Conservation (phyloP, 2,888 invertebrate species). For the Drosophila anomalata region DNA sequence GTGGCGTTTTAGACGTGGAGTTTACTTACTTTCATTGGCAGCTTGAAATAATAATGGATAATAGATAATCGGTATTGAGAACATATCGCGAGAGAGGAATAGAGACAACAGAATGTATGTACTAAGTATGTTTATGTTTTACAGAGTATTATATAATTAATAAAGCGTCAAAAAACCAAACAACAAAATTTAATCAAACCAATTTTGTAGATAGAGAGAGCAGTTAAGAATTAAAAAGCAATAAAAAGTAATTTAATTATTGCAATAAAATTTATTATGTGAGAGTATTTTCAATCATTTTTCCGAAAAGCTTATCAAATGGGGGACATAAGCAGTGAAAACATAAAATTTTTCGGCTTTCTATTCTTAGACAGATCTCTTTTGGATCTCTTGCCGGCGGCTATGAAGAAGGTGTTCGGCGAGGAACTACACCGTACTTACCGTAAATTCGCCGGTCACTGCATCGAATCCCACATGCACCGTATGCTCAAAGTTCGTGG, state of each 20-base stretch:
- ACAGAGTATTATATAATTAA: constrained; percentile 10
- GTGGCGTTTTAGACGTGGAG: constrained; percentile 60
- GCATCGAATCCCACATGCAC: constrained; percentile 99
- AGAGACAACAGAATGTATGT: constrained; percentile 55
- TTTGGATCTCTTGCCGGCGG: not conserved
- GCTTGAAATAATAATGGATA: constrained; percentile 91
- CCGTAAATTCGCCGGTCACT: constrained; percentile 99
- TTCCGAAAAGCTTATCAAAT: constrained; percentile 29
- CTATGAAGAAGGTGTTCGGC: constrained; percentile 11
- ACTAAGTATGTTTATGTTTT: constrained; percentile 21
- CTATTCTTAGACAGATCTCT: constrained; percentile 29
- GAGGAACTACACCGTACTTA: constrained; percentile 85
- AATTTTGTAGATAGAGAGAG: too few species aligned
- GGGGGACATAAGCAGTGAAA: constrained; percentile 20
- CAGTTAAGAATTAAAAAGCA: too few species aligned
- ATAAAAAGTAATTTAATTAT: too few species aligned
- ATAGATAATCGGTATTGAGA: constrained; percentile 66
- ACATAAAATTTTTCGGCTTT: constrained; percentile 20
- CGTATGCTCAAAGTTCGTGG: constrained; percentile 99
- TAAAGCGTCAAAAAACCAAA: too few species aligned
- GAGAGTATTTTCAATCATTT: constrained; percentile 9
- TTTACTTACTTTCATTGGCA: constrained; percentile 98
- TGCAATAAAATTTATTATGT: too few species aligned
- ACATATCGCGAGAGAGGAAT: constrained; percentile 55
- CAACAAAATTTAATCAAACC: too few species aligned